These are phyloP conservation scores for Creontiades dilutus DNA, from an alignment of 2,888 invertebrate genomes.

Conservation along the genomic window DNA sequence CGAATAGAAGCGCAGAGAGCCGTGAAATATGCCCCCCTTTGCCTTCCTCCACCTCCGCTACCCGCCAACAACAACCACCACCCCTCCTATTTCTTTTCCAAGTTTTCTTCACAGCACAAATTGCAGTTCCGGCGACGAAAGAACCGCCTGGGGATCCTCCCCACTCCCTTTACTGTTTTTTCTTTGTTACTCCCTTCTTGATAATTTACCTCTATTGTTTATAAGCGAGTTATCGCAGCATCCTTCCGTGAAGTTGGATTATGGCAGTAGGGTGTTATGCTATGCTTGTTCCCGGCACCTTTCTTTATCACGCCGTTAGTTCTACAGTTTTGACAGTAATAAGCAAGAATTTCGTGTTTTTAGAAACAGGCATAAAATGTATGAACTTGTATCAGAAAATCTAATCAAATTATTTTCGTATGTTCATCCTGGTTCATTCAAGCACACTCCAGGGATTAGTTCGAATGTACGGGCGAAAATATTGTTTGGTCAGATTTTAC, in stretches of 20 bases:
- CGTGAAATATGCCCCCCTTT: slow-evolving; percentile 71
- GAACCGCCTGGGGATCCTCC: slow-evolving; percentile 56
- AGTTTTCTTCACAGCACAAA: slow-evolving; percentile 58
- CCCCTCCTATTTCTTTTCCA: slow-evolving; percentile 50
- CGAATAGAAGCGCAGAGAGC: slow-evolving; percentile 67
- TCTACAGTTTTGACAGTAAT: not conserved
- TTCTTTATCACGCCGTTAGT: not conserved
- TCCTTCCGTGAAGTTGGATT: not conserved
- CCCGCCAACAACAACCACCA: not conserved
- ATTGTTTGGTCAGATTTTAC: no score
- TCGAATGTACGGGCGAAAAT: no score
- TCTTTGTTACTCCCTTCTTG: not conserved
- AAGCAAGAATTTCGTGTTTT: no score
- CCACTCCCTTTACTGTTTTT: not conserved
- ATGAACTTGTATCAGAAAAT: no score
- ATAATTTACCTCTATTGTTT: slow-evolving; percentile 46
- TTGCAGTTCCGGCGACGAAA: slow-evolving; percentile 69
- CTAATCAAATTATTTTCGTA: no score
- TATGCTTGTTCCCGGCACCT: not conserved
- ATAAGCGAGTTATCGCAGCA: slow-evolving; percentile 22
- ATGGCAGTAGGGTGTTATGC: not conserved
- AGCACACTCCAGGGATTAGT: no score
- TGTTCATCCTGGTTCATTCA: no score
- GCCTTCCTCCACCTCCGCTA: not conserved
- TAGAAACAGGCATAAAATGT: no score